Base-by-base conservation (phyloP, 2,797 vertebrate species). In the Alcedo quadribrachys region DNA sequence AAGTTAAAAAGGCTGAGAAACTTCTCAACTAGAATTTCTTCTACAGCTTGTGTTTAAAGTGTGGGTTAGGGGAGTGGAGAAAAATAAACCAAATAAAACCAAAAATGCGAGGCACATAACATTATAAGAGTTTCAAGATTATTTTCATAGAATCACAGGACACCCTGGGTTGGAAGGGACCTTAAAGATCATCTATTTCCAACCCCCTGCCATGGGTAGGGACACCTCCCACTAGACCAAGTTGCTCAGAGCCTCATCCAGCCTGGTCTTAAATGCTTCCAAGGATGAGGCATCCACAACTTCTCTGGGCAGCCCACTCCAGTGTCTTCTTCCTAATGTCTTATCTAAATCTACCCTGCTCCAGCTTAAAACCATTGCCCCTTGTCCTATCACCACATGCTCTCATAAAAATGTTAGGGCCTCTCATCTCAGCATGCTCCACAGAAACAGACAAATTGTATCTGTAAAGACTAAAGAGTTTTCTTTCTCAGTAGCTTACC, bases 71-170 rank as follows among this genome's bases (percentile, higher is more conserved):
- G 1, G 21, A 78, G 22, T n/a, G 28, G 32, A 84, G 45, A 82
- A 76, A 89, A 93, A 77, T 42, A 30, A 10, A 82, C 55, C 30
- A 30, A 90, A 73, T 58, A 75, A 83, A 91, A 92, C 73, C 28
- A 82, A 87, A 90, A 85, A 63, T 30, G 28, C 22, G 61, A 82
- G 42, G 22, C 45, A 33, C 12, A 17, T 8, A 89, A 76, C 22
- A 37, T 14, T 27, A 0, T 33, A 80, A 75, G 53, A 94, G 19
- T 46, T 83, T 87, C 55, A 62, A 51, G 81, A 76, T 68, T 50
- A 71, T 84, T 79, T 53, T 53, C 50, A 53, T 11, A 53, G 28
- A 53, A 53, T 53, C 16, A 28, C 17, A 53, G 50, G 18, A 53
- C 28, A 30, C 27, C 27, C 18, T 53, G 50, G 10, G 50, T 53